phyloP scores from a whole-genome alignment of 2,888 invertebrate genomes.

The Drosophila mimica region DNA sequence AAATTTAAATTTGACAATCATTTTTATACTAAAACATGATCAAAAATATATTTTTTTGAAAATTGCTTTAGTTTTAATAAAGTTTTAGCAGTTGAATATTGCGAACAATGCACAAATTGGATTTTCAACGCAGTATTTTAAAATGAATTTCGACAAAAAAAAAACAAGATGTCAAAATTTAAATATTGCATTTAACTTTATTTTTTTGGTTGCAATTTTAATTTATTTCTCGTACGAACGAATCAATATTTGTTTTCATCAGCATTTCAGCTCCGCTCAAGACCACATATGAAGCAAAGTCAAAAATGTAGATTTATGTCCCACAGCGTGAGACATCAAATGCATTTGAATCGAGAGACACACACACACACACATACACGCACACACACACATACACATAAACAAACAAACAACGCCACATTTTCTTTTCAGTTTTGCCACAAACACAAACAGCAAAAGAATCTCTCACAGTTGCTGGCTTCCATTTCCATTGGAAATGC shows the following conservation, averaged over 20 bases:
- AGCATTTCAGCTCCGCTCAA: not conserved
- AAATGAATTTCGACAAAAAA: not conserved
- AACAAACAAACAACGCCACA: slow-evolving; percentile 11
- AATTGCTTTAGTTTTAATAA: not conserved
- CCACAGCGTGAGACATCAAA: slow-evolving; percentile 41
- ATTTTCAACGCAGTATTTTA: not conserved
- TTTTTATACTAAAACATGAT: not conserved
- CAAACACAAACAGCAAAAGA: slow-evolving; percentile 48
- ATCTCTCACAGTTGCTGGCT: slow-evolving; percentile 1
- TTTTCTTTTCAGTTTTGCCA: slow-evolving; percentile 29
- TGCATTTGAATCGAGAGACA: slow-evolving; percentile 25
- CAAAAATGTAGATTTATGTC: slow-evolving; percentile 45
- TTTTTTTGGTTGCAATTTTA: not conserved
- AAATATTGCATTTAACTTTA: not conserved
- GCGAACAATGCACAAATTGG: not conserved
- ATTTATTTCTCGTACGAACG: not conserved
- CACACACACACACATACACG: not conserved
- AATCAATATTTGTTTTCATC: not conserved
- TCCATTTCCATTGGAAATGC: slow-evolving; percentile 44
- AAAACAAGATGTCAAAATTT: not conserved
- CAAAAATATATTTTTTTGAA: too few relatives aligned
- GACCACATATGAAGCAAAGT: slow-evolving; percentile 10
- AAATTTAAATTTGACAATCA: not conserved
- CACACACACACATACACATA: not conserved
- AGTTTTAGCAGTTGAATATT: not conserved